phyloP scores from a whole-genome alignment of 2,797 vertebrate species.

The Halcyon badia region DNA sequence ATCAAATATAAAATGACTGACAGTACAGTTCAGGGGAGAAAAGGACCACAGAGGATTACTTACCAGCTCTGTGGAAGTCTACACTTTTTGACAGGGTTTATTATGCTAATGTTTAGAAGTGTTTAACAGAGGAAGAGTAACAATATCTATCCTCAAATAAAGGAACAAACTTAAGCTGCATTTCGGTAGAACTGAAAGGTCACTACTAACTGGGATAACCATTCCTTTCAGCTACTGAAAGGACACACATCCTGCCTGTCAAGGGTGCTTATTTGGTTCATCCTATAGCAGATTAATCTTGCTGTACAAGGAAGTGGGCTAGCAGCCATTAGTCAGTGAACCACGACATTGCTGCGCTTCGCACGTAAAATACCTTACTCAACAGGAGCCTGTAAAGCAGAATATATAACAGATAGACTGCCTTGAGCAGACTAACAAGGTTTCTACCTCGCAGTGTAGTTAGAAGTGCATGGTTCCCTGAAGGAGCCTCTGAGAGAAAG shows the following conservation, averaged over 20 bases:
- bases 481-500: neutral
- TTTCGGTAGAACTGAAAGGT: neutral
- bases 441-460: rapidly evolving
- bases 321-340: neutral
- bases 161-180: neutral
- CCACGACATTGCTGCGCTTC: neutral
- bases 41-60: neutral
- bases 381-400: neutral
- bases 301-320: neutral
- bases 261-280: neutral
- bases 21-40: neutral
- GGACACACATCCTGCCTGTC: neutral
- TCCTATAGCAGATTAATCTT: neutral
- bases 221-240: neutral
- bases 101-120: neutral
- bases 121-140: neutral
- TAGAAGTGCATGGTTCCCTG: rapidly evolving
- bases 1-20: neutral
- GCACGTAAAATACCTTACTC: neutral
- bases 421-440: neutral
- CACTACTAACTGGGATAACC: neutral
- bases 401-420: neutral
- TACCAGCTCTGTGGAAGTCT: neutral
- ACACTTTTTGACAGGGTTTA: neutral
- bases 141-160: neutral